Evolutionary conservation across 92 coral and sea anemone species (phyloP).

Genomic region (Zoanthus sansibaricus): DNA sequence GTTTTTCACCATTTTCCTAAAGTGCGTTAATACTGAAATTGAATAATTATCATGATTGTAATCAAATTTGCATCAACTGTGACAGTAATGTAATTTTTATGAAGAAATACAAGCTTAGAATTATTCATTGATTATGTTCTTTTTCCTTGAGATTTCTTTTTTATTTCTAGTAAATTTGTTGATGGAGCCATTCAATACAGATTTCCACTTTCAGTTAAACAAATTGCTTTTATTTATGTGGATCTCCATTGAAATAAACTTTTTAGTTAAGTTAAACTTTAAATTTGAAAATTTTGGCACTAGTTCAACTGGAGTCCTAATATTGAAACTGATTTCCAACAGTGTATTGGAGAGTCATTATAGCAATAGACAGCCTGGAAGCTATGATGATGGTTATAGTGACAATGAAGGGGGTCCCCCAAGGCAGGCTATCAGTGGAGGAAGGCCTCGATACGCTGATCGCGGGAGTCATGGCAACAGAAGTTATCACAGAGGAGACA

Average conservation of each 20-base stretch:
- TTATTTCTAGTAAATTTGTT: no score
- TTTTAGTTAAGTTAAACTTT: background rate
- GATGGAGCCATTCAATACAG: no score
- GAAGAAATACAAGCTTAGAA: no score
- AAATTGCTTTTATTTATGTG: no score
- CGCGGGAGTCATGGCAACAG: slow-evolving; percentile 12
- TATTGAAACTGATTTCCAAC: slow-evolving; percentile 5
- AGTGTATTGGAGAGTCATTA: slow-evolving; percentile 75
- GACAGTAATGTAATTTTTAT: no score
- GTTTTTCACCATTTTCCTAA: no score
- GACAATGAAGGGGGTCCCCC: slow-evolving; percentile 72
- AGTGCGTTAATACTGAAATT: no score
- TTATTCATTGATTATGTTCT: no score
- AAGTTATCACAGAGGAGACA: slow-evolving; percentile 21
- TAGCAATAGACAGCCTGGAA: slow-evolving; percentile 58
- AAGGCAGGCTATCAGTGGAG: slow-evolving; percentile 35
- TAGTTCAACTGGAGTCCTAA: background rate
- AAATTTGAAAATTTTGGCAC: background rate
- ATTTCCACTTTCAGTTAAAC: no score
- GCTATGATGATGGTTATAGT: slow-evolving; percentile 80
- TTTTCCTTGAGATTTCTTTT: no score
- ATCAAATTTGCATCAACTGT: no score
- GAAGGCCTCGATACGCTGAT: slow-evolving; percentile 50
- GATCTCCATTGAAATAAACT: background rate
- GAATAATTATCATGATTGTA: no score